phyloP scores from a whole-genome alignment of 2,797 vertebrate species.

The Trichosurus vulpecula region DNA sequence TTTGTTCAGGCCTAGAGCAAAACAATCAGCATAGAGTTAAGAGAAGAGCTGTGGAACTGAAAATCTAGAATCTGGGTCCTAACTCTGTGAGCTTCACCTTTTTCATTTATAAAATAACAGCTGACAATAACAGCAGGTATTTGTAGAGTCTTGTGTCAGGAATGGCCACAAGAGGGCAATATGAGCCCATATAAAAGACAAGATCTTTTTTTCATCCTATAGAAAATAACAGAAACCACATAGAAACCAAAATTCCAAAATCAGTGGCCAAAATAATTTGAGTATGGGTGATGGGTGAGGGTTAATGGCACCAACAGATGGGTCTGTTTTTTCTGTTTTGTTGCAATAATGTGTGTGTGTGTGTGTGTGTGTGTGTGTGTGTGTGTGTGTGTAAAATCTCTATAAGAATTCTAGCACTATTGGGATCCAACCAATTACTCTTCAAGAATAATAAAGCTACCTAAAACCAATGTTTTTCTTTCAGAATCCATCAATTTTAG shows the following conservation, averaged over 20 bases:
- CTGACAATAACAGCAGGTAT: not conserved
- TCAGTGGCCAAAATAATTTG: not conserved
- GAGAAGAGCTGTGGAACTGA: not conserved
- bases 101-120: not conserved
- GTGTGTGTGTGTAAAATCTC: not conserved
- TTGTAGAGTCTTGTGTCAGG: not conserved
- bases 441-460: conserved; percentile 2
- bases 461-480: not conserved
- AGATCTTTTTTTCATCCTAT: not conserved
- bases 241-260: not conserved
- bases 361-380: too few relatives aligned
- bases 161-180: conserved; percentile 68
- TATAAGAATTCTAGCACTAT: not conserved
- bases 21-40: not conserved
- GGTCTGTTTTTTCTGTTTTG: not conserved
- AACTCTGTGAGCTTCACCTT: not conserved
- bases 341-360: too few relatives aligned
- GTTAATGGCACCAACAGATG: not conserved
- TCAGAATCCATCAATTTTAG: not conserved
- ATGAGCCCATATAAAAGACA: not conserved
- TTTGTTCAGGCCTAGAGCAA: not conserved
- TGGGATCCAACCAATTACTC: not conserved
- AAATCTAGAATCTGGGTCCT: not conserved
- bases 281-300: not conserved
- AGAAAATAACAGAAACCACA: not conserved